Evolutionary conservation across 2,113 vertebrate genomes (phyloP).

Genomic region (Thinocorus orbignyianus): DNA sequence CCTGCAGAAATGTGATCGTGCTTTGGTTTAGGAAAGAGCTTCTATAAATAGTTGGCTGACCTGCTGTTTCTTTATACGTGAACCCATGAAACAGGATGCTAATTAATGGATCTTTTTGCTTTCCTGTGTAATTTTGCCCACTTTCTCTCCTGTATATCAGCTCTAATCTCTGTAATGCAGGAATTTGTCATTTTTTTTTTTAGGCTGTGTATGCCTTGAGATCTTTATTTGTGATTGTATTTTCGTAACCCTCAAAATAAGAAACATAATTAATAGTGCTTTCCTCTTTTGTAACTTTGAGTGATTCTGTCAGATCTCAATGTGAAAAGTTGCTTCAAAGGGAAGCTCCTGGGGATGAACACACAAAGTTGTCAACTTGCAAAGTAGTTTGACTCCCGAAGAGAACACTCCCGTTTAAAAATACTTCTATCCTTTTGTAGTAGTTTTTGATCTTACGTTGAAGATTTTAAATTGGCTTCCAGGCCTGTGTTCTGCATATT

Average conservation of each 20-base stretch:
- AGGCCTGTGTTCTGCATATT: not conserved
- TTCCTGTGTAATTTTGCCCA: not conserved
- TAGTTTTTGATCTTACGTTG: constrained; percentile 14
- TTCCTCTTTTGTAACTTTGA: not conserved
- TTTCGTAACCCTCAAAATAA: not conserved
- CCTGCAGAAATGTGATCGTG: not conserved
- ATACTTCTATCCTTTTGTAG: constrained; percentile 10
- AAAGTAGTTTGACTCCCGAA: not conserved
- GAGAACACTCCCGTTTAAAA: not conserved
- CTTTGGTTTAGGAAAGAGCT: not conserved
- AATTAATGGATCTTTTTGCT: not conserved
- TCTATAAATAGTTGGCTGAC: not conserved
- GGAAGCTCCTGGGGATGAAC: not conserved
- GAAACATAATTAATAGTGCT: not conserved
- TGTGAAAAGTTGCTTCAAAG: constrained; percentile 25
- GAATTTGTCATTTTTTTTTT: not conserved
- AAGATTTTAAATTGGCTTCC: constrained; percentile 29
- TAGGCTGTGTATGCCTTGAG: not conserved
- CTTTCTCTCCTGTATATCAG: not conserved
- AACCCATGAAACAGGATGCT: not conserved
- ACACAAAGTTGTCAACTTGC: not conserved
- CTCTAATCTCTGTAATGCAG: not conserved
- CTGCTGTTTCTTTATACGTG: not conserved
- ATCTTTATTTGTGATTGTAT: not conserved
- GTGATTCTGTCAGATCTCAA: not conserved